Conservation (phyloP, 2,797 vertebrate species). For the Ptychobarbus kaznakovi region DNA sequence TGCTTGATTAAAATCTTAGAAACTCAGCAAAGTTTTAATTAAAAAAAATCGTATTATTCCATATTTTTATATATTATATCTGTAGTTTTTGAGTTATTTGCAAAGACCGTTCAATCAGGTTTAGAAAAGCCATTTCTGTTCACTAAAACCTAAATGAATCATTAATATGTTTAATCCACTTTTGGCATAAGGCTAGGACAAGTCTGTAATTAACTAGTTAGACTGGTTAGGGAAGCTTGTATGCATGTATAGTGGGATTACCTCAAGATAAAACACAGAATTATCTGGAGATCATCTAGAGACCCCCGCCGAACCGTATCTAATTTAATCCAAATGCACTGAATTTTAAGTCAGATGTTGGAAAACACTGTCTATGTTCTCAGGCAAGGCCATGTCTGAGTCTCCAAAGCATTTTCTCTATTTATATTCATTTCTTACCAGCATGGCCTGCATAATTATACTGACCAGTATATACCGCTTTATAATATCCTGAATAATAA, state of each 20-base stretch:
- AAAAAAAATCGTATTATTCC: neutral
- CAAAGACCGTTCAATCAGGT: neutral
- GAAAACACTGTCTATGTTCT: constrained; percentile 40
- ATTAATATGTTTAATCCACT: constrained; percentile 25
- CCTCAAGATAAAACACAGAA: constrained; percentile 36
- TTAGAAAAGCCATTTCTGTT: neutral
- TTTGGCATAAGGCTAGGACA: constrained; percentile 2
- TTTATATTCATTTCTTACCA: constrained; percentile 20
- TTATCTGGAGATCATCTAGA: constrained; percentile 45
- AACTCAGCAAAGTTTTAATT: neutral
- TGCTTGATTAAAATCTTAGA: neutral
- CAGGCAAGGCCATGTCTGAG: constrained; percentile 11
- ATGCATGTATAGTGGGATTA: constrained; percentile 36
- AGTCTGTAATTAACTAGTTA: constrained; percentile 30
- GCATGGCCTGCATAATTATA: neutral
- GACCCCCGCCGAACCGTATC: constrained; percentile 28
- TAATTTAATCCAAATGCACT: constrained; percentile 54
- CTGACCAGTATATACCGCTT: neutral
- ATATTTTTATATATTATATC: neutral
- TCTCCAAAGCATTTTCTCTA: constrained; percentile 16
- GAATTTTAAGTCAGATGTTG: constrained; percentile 35
- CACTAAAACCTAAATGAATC: constrained; percentile 11
- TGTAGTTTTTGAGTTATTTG: neutral
- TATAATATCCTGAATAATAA: neutral
- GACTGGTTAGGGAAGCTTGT: neutral